Conservation (phyloP, 2,888 invertebrate genomes). For the Steinernema carpocapsae region DNA sequence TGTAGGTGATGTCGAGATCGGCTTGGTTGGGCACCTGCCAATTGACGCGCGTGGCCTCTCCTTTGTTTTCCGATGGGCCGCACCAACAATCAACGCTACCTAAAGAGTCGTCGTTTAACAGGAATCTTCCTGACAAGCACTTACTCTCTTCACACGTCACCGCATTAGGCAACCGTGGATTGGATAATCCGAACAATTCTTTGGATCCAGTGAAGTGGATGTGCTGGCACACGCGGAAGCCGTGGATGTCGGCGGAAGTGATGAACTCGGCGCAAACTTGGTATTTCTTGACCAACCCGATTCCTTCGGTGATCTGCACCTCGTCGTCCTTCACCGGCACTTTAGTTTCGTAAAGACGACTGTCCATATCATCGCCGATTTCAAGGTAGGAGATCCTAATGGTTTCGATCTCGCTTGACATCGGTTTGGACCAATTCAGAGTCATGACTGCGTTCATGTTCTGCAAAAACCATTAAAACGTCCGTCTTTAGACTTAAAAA, state of each 20-base stretch:
- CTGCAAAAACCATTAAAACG: background rate
- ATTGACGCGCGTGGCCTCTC: constrained; percentile 18
- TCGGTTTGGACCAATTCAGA: background rate
- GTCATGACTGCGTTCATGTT: constrained; percentile 16
- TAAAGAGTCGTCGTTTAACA: background rate
- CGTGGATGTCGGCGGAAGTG: background rate
- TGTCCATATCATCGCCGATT: background rate
- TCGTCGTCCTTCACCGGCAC: background rate
- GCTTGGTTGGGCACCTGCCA: background rate
- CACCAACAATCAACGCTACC: background rate
- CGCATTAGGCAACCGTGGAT: background rate
- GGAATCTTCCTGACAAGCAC: background rate
- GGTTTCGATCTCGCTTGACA: background rate
- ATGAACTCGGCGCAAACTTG: constrained; percentile 11
- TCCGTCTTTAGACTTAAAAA: no score
- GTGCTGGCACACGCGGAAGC: background rate
- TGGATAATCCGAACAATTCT: background rate
- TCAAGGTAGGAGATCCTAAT: constrained; percentile 15
- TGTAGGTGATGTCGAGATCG: constrained; percentile 33
- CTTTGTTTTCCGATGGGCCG: constrained; percentile 19
- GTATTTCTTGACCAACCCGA: constrained; percentile 12
- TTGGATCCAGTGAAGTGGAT: background rate
- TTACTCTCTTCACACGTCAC: background rate
- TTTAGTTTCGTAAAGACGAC: background rate
- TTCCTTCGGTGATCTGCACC: background rate